These are phyloP conservation scores for Scaptodrosophila latifasciaeformis DNA, from an alignment of 2,888 invertebrate species.

Conservation along the genomic window DNA sequence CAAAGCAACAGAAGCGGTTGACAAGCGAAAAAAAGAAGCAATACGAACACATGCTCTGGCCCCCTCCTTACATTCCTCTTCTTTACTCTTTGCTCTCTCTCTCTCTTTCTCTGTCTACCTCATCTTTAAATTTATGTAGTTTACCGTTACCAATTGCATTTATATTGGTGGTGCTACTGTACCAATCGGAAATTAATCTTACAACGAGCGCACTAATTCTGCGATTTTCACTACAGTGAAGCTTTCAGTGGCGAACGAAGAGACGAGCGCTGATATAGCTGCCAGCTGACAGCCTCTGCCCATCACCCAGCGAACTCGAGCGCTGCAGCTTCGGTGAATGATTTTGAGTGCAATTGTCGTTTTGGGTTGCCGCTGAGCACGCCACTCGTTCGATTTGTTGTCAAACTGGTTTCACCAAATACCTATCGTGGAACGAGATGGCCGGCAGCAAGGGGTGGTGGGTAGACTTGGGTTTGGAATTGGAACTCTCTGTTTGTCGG, in stretches of 20 bases:
- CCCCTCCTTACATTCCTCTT: too few species aligned
- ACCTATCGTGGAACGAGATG: slow-evolving; percentile 49
- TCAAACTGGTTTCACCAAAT: slow-evolving; percentile 68
- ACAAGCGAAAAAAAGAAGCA: slow-evolving; percentile 23
- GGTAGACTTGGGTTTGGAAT: too few species aligned
- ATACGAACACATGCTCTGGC: too few species aligned
- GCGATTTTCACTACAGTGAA: slow-evolving; percentile 43
- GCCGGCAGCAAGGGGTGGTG: slow-evolving; percentile 8
- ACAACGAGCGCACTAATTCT: slow-evolving; percentile 51
- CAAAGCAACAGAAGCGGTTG: slow-evolving; percentile 39
- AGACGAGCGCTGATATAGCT: too few species aligned
- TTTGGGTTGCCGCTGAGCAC: slow-evolving; percentile 23
- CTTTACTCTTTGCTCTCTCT: too few species aligned
- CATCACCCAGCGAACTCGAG: too few species aligned
- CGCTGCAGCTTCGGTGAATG: slow-evolving; percentile 49
- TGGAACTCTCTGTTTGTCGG: too few species aligned
- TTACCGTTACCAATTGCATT: slow-evolving; percentile 52
- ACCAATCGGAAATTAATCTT: slow-evolving; percentile 54
- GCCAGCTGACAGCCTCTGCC: too few species aligned
- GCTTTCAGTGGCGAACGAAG: background rate
- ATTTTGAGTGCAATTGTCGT: too few species aligned
- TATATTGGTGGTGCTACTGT: slow-evolving; percentile 30
- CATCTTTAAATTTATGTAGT: slow-evolving; percentile 40
- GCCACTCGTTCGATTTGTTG: slow-evolving; percentile 60
- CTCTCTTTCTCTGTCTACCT: too few species aligned